Evolutionary conservation across 2,113 vertebrate species (phyloP).

Genomic region (Mus spicilegus): DNA sequence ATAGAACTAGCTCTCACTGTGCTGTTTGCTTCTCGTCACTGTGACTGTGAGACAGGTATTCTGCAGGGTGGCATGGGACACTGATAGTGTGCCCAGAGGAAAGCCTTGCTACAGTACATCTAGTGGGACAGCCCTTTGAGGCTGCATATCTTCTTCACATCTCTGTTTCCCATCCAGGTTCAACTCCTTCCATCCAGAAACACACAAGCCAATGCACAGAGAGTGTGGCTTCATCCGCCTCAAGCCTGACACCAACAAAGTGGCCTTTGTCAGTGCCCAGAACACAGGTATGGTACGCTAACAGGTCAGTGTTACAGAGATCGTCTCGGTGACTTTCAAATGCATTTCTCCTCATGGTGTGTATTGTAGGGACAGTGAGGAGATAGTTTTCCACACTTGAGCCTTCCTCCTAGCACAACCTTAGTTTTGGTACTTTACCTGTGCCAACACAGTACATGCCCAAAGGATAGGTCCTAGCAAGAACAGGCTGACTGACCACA

Average conservation of each 20-base stretch:
- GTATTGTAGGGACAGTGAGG: not conserved
- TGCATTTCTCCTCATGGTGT: not conserved
- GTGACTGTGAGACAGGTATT: not conserved
- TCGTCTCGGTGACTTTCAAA: too few species aligned
- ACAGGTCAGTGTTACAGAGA: not conserved
- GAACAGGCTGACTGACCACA: too few species aligned
- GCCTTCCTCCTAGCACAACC: not conserved
- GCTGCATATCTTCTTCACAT: not conserved
- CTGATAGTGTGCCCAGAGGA: not conserved
- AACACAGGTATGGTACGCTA: constrained; percentile 91
- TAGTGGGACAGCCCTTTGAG: not conserved
- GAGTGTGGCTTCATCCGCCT: constrained; percentile 96
- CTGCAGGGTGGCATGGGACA: not conserved
- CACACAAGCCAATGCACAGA: constrained; percentile 94
- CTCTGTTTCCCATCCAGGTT: constrained; percentile 88
- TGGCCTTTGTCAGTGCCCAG: constrained; percentile 97
- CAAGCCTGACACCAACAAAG: constrained; percentile 93
- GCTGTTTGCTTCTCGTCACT: not conserved
- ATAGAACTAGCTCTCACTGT: not conserved
- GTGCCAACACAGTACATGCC: not conserved
- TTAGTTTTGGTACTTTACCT: not conserved
- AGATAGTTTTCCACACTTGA: not conserved
- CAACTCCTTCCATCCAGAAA: constrained; percentile 93
- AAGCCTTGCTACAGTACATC: not conserved
- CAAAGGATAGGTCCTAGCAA: too few species aligned